Evolutionary conservation across 2,797 vertebrate genomes (phyloP).

Genomic region (Xyrichtys novacula): DNA sequence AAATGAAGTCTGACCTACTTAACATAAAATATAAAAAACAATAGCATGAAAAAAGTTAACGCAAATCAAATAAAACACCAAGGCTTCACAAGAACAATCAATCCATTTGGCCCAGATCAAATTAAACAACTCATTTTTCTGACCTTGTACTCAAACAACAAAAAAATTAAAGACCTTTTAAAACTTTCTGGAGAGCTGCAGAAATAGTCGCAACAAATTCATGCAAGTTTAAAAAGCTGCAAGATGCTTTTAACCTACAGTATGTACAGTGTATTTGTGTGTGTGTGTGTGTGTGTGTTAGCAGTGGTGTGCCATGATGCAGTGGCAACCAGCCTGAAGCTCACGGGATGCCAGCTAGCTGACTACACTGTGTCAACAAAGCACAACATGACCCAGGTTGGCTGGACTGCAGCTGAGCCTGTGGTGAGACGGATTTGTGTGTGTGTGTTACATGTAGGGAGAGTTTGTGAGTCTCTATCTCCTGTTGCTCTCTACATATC

Average conservation of each 20-base stretch:
- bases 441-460: too few relatives aligned
- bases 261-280: too few relatives aligned
- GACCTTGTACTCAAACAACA: constrained; percentile 34
- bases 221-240: constrained; percentile 3
- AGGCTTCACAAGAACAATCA: constrained; percentile 6
- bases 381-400: constrained; percentile 31
- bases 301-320: constrained; percentile 6
- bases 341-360: constrained; percentile 32
- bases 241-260: not conserved
- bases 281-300: not conserved
- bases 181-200: constrained; percentile 26
- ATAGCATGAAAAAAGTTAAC: constrained; percentile 22
- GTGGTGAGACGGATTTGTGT: not conserved
- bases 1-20: constrained; percentile 8
- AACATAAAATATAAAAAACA: constrained; percentile 2
- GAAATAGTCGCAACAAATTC: constrained; percentile 5
- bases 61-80: constrained; percentile 37
- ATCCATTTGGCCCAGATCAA: constrained; percentile 33
- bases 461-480: too few relatives aligned
- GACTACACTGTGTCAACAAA: constrained; percentile 42
- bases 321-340: constrained; percentile 27
- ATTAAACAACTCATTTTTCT: constrained; percentile 30
- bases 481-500: too few relatives aligned
- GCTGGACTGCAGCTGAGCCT: constrained; percentile 40
- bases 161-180: constrained; percentile 2